Conservation (phyloP, 2,797 vertebrate species). For the Myioborus miniatus region DNA sequence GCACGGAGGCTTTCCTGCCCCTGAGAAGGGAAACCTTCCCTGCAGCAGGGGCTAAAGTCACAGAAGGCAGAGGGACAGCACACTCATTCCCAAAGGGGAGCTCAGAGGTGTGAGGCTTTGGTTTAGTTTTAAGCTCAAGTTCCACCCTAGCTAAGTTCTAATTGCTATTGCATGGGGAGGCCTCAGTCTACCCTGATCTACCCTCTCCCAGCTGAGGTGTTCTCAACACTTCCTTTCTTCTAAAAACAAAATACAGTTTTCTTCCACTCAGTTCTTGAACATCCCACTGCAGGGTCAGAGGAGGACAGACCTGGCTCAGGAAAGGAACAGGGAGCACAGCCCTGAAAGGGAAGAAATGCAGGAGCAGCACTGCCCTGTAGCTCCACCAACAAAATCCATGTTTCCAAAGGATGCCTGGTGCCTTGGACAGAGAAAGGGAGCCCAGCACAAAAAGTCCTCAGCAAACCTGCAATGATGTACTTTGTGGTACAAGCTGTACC, state of each 20-base stretch:
- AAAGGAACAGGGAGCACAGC: background rate
- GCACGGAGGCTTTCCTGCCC: background rate
- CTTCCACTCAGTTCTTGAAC: background rate
- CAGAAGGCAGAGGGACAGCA: background rate
- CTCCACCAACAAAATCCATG: background rate
- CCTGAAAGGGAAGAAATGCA: background rate
- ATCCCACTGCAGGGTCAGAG: background rate
- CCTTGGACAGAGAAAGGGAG: rapidly evolving
- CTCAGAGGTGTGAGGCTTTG: background rate
- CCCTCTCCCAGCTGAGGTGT: too few species aligned
- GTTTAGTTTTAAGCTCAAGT: background rate
- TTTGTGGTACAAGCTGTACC: background rate
- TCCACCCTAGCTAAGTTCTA: background rate
- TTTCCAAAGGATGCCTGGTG: background rate
- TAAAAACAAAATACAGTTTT: background rate
- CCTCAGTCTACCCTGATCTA: background rate
- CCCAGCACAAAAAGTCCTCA: background rate
- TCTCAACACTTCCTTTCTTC: background rate
- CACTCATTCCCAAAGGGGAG: background rate
- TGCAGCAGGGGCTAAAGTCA: background rate
- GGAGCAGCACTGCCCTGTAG: background rate
- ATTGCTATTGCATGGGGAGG: rapidly evolving
- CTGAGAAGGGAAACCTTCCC: background rate
- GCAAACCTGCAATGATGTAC: background rate
- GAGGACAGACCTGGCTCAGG: background rate